Conservation (phyloP, 2,113 vertebrate species). For the Neomonachus schauinslandi region DNA sequence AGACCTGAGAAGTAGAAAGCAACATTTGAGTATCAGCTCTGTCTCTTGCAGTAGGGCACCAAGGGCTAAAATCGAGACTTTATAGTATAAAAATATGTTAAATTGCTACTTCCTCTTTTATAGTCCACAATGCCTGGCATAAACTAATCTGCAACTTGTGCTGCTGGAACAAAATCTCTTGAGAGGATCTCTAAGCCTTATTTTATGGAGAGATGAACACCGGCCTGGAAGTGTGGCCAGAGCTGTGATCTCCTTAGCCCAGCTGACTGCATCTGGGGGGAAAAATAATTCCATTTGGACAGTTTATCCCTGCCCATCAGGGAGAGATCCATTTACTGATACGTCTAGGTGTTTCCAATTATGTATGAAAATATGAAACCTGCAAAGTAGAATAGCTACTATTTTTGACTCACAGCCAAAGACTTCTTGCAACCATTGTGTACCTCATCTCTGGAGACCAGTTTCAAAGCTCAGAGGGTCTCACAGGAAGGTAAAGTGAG, state of each 20-base stretch:
- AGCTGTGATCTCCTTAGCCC: background rate
- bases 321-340: background rate
- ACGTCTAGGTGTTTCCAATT: background rate
- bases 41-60: background rate
- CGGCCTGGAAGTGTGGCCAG: background rate
- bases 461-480: background rate
- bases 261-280: background rate
- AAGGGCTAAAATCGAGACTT: background rate
- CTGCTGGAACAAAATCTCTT: background rate
- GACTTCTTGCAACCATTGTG: background rate
- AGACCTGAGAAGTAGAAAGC: background rate
- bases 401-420: background rate
- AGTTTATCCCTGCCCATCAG: background rate
- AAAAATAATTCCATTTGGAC: background rate
- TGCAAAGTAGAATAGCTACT: background rate
- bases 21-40: background rate
- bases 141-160: background rate
- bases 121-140: background rate
- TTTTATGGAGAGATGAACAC: slow-evolving; percentile 39
- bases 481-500: background rate
- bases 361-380: background rate
- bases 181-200: background rate
- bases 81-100: background rate
- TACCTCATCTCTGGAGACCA: background rate
- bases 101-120: background rate